These are phyloP conservation scores for Junonia oenone DNA, from an alignment of 2,888 invertebrate species.

Conservation along the genomic window DNA sequence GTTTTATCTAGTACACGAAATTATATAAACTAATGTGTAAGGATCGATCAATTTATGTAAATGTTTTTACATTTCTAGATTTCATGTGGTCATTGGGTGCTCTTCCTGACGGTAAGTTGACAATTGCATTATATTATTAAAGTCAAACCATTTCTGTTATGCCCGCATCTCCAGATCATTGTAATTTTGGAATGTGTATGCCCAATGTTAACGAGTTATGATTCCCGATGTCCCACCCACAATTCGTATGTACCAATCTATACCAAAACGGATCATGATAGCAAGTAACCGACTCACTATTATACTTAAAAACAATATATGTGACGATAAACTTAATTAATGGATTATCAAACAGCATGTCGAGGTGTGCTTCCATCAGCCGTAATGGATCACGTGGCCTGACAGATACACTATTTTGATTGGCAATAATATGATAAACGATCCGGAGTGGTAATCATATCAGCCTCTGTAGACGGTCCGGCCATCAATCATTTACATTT, in stretches of 20 bases:
- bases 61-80: constrained; percentile 89
- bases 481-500: constrained; percentile 66
- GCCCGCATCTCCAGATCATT: constrained; percentile 51
- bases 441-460: constrained; percentile 69
- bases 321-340: constrained; percentile 52
- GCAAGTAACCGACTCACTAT: constrained; percentile 50
- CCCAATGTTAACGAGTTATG: constrained; percentile 19
- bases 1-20: constrained; percentile 43
- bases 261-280: constrained; percentile 49
- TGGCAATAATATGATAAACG: constrained; percentile 77
- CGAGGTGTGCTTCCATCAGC: constrained; percentile 49
- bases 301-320: constrained; percentile 47
- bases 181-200: constrained; percentile 25
- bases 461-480: constrained; percentile 59
- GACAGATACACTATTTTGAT: constrained; percentile 80
- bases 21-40: constrained; percentile 64
- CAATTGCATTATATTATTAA: constrained; percentile 54
- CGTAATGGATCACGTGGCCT: constrained; percentile 67
- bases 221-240: constrained; percentile 32
- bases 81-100: constrained; percentile 99
- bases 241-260: constrained; percentile 47
- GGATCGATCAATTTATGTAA: constrained; percentile 78
- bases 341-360: constrained; percentile 42
- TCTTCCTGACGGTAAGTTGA: constrained; percentile 96
- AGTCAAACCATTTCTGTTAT: constrained; percentile 50